A percentile compares a stretch with the other conserved stretches of the same genome.
Evolutionary conservation across 2,113 vertebrate species (phyloP).

Genomic region (Amblyornis subalaris): DNA sequence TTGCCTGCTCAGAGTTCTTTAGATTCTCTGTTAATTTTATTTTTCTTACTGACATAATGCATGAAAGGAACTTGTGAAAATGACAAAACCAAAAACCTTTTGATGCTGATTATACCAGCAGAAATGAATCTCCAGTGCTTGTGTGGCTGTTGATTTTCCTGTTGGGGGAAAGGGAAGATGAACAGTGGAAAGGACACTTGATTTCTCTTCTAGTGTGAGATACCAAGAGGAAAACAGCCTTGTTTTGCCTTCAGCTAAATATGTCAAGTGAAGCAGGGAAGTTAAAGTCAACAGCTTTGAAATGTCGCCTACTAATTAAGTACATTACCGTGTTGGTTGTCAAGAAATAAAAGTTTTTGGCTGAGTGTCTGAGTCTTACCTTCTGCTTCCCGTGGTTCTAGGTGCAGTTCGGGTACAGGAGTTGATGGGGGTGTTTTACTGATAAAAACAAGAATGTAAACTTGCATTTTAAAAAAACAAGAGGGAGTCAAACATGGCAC

Average conservation of each 20-base stretch:
- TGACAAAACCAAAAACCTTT: background rate
- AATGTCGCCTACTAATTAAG: conserved; percentile 18
- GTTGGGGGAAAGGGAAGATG: background rate
- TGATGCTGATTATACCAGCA: background rate
- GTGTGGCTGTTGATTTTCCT: background rate
- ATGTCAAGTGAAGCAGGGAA: conserved; percentile 13
- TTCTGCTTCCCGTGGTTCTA: background rate
- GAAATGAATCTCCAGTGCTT: background rate
- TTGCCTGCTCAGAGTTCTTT: background rate
- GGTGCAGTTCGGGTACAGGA: background rate
- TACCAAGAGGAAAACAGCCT: conserved; percentile 25
- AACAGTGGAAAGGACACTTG: background rate
- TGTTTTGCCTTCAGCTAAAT: conserved; percentile 41
- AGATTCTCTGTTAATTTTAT: background rate
- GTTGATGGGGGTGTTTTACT: background rate
- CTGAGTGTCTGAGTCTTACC: background rate
- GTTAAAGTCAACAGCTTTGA: conserved; percentile 36
- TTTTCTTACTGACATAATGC: background rate
- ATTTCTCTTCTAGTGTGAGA: background rate
- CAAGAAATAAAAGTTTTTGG: background rate
- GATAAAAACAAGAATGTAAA: background rate
- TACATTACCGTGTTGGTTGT: background rate
- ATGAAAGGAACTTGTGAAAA: background rate
- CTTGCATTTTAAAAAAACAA: rapidly evolving
- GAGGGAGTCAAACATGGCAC: background rate